Evolutionary conservation across 2,888 invertebrate species (phyloP).

Genomic region (Agrotis exclamationis): DNA sequence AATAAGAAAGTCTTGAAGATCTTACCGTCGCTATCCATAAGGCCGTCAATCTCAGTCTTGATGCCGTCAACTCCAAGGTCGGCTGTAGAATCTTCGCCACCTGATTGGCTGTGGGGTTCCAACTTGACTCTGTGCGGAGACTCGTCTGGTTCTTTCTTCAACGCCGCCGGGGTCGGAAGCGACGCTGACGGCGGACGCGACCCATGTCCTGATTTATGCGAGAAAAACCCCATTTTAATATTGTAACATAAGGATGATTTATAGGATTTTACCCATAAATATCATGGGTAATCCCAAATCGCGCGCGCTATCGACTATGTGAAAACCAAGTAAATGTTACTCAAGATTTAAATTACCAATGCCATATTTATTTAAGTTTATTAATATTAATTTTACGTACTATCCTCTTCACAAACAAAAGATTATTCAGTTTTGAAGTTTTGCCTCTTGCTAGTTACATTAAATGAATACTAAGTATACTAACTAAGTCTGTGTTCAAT

Average conservation of each 20-base stretch:
- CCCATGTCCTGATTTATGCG: constrained; percentile 81
- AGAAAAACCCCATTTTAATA: constrained; percentile 1
- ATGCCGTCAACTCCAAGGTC: constrained; percentile 89
- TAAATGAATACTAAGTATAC: constrained; percentile 50
- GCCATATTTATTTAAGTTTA: not conserved
- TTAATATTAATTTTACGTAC: constrained; percentile 18
- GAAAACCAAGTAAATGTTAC: not conserved
- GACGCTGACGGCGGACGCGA: constrained; percentile 89
- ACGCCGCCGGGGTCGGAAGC: constrained; percentile 88
- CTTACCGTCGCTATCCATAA: constrained; percentile 89
- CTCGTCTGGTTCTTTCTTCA: constrained; percentile 89
- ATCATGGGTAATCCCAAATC: not conserved
- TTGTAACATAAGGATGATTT: not conserved
- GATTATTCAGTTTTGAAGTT: constrained; percentile 31
- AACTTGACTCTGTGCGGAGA: constrained; percentile 86
- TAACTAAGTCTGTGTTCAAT: constrained; percentile 29
- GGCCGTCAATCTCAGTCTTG: constrained; percentile 90
- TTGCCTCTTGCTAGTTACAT: constrained; percentile 31
- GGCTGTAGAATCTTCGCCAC: constrained; percentile 81
- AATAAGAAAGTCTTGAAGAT: not conserved
- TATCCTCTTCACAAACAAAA: constrained; percentile 13
- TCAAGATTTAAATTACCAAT: not conserved
- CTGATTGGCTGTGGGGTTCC: constrained; percentile 86
- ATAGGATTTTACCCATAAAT: not conserved
- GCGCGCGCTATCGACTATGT: too few relatives aligned